Conservation (phyloP, 2,888 invertebrate genomes). For the Trissonchulus sp. region DNA sequence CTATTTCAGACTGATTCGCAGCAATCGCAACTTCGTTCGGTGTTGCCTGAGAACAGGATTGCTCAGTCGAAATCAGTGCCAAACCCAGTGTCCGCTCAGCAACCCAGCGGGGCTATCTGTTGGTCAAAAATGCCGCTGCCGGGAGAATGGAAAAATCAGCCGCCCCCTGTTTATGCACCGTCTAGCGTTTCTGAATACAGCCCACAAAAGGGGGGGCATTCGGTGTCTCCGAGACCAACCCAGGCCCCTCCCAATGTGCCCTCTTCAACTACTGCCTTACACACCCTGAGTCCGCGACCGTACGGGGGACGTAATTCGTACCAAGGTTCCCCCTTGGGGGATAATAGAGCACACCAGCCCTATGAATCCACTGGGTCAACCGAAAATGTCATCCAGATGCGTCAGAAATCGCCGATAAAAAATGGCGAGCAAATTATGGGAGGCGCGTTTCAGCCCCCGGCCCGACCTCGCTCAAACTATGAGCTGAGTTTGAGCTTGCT, state of each 20-base stretch:
- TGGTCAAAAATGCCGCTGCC: constrained; percentile 1
- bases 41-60: no score
- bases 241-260: no score
- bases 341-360: neutral
- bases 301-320: neutral
- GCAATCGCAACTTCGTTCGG: no score
- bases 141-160: constrained; percentile 23
- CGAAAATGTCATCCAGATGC: neutral
- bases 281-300: neutral
- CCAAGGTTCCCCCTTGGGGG: neutral
- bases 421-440: no score
- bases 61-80: no score
- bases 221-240: neutral
- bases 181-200: neutral
- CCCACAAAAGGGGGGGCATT: neutral
- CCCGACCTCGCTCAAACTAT: neutral
- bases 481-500: neutral
- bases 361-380: no score
- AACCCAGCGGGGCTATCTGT: no score
- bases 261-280: neutral
- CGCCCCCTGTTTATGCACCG: neutral
- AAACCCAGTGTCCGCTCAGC: no score
- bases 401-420: neutral
- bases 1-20: no score
- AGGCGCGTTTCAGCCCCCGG: neutral